Evolutionary conservation across 2,888 invertebrate genomes (phyloP).

Genomic region (Sepiola atlantica): DNA sequence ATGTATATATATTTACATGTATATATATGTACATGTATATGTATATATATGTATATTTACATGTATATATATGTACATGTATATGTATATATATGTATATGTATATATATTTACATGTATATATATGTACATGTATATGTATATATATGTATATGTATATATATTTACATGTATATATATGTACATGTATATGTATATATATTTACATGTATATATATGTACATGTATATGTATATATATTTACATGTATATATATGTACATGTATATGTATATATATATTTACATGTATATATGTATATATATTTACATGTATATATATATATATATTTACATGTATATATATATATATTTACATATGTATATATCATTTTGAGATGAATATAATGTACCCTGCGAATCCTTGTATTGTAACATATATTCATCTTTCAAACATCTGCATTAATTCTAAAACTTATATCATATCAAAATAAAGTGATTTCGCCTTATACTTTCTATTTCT

Average conservation of each 20-base stretch:
- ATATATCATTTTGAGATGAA: too few species aligned
- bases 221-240: neutral
- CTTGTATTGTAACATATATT: too few species aligned
- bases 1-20: too few species aligned
- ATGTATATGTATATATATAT: neutral
- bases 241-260: neutral
- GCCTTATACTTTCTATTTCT: too few species aligned
- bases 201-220: neutral
- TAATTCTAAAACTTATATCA: too few species aligned
- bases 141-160: neutral
- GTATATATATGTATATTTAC: neutral
- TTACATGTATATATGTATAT: neutral
- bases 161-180: neutral
- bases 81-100: neutral
- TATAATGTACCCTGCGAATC: too few species aligned
- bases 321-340: neutral
- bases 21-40: neutral
- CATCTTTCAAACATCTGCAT: too few species aligned
- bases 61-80: neutral
- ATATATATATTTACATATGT: too few species aligned
- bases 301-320: neutral
- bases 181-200: neutral
- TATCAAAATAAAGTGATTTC: too few species aligned
- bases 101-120: neutral
- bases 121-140: neutral